phyloP scores from a whole-genome alignment of 1,140 invertebrate species.

The Drosophila leontia region DNA sequence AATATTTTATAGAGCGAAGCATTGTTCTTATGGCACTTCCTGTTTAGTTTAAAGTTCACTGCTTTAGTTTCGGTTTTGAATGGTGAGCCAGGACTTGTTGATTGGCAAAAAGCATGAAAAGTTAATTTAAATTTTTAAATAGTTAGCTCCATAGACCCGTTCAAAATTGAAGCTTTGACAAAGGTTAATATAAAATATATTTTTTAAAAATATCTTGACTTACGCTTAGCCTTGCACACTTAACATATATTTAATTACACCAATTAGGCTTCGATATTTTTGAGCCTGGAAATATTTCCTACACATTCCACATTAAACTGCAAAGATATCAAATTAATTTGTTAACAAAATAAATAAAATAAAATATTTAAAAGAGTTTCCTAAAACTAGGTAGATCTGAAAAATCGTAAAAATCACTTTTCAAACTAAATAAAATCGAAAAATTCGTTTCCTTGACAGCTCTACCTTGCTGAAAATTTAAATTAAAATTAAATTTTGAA shows the following conservation, averaged over 20 bases:
- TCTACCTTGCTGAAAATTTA: not conserved
- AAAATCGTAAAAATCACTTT: not conserved
- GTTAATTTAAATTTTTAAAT: constrained; percentile 35
- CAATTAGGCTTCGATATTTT: constrained; percentile 7
- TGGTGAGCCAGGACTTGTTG: constrained; percentile 44
- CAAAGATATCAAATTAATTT: not conserved
- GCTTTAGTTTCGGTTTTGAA: constrained; percentile 75
- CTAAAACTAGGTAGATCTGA: not conserved
- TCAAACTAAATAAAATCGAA: not conserved
- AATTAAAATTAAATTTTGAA: not conserved
- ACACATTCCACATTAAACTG: not conserved
- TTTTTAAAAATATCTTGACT: constrained; percentile 12
- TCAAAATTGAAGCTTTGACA: constrained; percentile 60
- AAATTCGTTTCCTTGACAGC: not conserved
- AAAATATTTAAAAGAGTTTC: not conserved
- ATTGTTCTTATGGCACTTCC: constrained; percentile 64
- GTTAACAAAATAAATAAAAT: not conserved
- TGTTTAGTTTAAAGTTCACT: constrained; percentile 65
- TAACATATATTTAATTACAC: constrained; percentile 1
- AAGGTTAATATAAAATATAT: constrained; percentile 17
- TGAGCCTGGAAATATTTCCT: not conserved
- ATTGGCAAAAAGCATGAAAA: constrained; percentile 68
- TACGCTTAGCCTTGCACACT: constrained; percentile 47
- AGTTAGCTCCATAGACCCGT: constrained; percentile 36
- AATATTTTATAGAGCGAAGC: constrained; percentile 41